These are phyloP conservation scores for Ophioninae sp. DNA, from an alignment of 2,888 invertebrate species.

Conservation along the genomic window DNA sequence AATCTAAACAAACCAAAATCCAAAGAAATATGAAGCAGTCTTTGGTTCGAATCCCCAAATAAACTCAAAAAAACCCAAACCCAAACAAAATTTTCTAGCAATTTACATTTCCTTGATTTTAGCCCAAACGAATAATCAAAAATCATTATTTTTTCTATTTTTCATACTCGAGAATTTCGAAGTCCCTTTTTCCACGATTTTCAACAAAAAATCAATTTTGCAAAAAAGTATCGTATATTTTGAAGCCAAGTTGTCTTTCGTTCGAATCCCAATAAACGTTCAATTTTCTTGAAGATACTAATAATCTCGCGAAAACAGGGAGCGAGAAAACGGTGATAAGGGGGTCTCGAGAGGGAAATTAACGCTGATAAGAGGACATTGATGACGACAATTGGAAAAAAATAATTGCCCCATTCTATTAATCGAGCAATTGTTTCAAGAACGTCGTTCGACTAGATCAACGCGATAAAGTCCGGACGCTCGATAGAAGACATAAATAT, in stretches of 20 bases:
- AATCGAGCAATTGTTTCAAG: constrained; percentile 38
- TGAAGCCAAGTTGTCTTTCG: neutral
- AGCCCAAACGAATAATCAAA: neutral
- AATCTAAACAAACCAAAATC: no score
- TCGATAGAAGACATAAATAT: constrained; percentile 20
- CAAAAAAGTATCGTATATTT: neutral
- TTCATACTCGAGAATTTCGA: neutral
- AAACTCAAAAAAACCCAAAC: neutral
- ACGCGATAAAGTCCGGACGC: constrained; percentile 35
- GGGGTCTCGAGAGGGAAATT: neutral
- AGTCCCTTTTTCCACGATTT: neutral
- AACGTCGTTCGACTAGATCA: constrained; percentile 25
- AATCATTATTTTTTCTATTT: neutral
- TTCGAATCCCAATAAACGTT: neutral
- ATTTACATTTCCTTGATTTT: neutral
- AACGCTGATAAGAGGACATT: neutral
- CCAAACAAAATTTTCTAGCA: neutral
- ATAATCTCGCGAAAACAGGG: neutral
- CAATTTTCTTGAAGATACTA: neutral
- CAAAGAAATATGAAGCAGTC: no score
- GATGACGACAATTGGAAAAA: neutral
- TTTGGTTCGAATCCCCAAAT: no score
- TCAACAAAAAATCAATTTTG: neutral
- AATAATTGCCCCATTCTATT: constrained; percentile 1
- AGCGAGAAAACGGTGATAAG: neutral